Percentiles rank a stretch among this genome's conserved stretches.
These are phyloP conservation scores for Ranitomeya imitator DNA, from an alignment of 2,113 vertebrate species.

Conservation along the genomic window DNA sequence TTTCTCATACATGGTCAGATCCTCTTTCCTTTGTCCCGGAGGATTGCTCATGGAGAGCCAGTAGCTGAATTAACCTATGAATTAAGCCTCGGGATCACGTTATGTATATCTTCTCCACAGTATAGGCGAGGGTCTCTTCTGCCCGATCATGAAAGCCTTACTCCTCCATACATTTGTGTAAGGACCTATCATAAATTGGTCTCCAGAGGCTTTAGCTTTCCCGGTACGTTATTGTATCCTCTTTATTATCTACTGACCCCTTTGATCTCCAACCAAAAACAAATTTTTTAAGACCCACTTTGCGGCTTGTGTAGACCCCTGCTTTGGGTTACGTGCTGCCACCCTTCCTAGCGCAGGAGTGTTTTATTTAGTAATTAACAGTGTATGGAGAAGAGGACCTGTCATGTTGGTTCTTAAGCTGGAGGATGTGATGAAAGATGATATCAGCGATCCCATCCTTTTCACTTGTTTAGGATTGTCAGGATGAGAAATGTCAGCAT, in stretches of 20 bases:
- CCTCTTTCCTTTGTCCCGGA: slow-evolving; percentile 18
- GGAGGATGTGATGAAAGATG: slow-evolving; percentile 94
- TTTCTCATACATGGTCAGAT: not conserved
- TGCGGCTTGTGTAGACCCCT: slow-evolving; percentile 34
- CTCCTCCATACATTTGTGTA: slow-evolving; percentile 39
- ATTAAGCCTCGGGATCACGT: not conserved
- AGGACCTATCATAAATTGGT: slow-evolving; percentile 52
- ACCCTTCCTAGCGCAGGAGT: slow-evolving; percentile 76
- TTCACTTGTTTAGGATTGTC: slow-evolving; percentile 99
- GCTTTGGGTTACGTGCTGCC: slow-evolving; percentile 31
- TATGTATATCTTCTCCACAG: not conserved
- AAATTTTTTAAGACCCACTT: slow-evolving; percentile 50
- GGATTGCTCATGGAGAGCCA: not conserved
- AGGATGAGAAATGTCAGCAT: slow-evolving; percentile 99
- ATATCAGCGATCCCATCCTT: slow-evolving; percentile 98
- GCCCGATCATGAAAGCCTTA: slow-evolving; percentile 42
- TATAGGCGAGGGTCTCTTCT: slow-evolving; percentile 9
- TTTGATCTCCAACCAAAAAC: slow-evolving; percentile 53
- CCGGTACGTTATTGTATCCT: slow-evolving; percentile 42
- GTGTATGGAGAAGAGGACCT: slow-evolving; percentile 83
- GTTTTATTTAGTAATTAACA: slow-evolving; percentile 97
- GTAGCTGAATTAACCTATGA: slow-evolving; percentile 5
- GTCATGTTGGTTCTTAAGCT: slow-evolving; percentile 90
- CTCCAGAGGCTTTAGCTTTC: slow-evolving; percentile 46
- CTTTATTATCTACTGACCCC: slow-evolving; percentile 56